Evolutionary conservation across 2,888 invertebrate genomes (phyloP).

Genomic region (Rapana venosa): DNA sequence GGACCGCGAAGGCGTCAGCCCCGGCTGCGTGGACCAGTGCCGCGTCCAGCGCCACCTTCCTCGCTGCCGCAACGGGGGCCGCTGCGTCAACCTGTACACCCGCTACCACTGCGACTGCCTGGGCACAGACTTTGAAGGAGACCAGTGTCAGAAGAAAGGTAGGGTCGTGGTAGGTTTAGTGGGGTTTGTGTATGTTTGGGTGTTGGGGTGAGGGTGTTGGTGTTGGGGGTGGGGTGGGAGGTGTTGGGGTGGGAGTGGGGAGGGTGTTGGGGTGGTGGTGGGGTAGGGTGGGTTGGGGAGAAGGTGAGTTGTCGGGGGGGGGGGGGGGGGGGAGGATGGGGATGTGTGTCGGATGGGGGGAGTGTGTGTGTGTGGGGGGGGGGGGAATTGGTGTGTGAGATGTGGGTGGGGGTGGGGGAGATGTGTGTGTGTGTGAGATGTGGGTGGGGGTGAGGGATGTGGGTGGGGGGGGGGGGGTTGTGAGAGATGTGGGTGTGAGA

Average conservation of each 20-base stretch:
- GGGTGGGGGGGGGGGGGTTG: too few relatives aligned
- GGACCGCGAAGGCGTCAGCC: conserved; percentile 53
- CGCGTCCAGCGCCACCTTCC: background rate
- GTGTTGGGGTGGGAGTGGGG: too few relatives aligned
- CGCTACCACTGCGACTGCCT: conserved; percentile 94
- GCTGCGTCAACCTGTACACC: conserved; percentile 95
- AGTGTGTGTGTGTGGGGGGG: too few relatives aligned
- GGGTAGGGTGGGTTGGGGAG: background rate
- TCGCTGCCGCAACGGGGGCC: conserved; percentile 88
- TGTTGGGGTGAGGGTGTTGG: background rate
- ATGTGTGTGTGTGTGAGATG: too few relatives aligned
- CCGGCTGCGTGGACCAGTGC: conserved; percentile 89
- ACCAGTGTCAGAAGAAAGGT: conserved; percentile 94
- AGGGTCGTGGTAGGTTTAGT: conserved; percentile 77
- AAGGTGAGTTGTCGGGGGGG: background rate
- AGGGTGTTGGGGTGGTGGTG: conserved; percentile 73
- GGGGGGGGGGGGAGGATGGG: too few relatives aligned
- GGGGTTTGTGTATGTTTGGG: background rate
- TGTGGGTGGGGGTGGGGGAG: too few relatives aligned
- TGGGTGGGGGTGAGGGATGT: too few relatives aligned
- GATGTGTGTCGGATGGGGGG: too few relatives aligned
- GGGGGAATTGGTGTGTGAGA: too few relatives aligned
- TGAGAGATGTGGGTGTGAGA: too few relatives aligned
- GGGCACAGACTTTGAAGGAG: conserved; percentile 93
- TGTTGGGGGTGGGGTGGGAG: too few relatives aligned